These are phyloP conservation scores for Popillia japonica DNA, from an alignment of 1,140 invertebrate genomes.

Conservation along the genomic window DNA sequence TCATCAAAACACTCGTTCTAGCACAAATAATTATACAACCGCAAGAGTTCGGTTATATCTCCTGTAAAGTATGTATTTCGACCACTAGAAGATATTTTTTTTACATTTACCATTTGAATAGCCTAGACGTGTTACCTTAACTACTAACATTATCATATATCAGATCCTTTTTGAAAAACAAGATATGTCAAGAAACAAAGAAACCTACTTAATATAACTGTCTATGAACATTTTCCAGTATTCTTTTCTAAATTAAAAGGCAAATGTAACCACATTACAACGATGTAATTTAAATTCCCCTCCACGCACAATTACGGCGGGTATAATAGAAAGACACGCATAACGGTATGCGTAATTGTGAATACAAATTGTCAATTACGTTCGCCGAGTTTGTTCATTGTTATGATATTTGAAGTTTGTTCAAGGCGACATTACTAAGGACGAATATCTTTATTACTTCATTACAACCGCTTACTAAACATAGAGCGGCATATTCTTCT, in stretches of 20 bases:
- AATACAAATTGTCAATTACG: slow-evolving; percentile 34
- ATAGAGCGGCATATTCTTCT: not conserved
- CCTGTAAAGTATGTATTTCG: too few species aligned
- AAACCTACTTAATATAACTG: not conserved
- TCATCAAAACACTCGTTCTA: too few species aligned
- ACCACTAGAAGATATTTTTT: too few species aligned
- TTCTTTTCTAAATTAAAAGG: slow-evolving; percentile 29
- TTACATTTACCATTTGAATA: too few species aligned
- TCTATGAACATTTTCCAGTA: not conserved
- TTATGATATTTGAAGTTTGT: slow-evolving; percentile 21
- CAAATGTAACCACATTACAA: not conserved
- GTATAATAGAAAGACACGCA: slow-evolving; percentile 25
- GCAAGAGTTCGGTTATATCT: too few species aligned
- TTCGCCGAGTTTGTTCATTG: slow-evolving; percentile 20
- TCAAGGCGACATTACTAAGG: not conserved
- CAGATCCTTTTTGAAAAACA: too few species aligned
- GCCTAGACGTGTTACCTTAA: too few species aligned
- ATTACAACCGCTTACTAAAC: not conserved
- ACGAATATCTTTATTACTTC: slow-evolving; percentile 11
- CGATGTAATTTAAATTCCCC: slow-evolving; percentile 22
- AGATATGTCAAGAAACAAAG: too few species aligned
- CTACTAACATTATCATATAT: too few species aligned
- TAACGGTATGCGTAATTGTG: slow-evolving; percentile 25
- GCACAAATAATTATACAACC: too few species aligned
- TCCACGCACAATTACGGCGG: slow-evolving; percentile 10